Conservation (phyloP, 1,140 invertebrate genomes). For the Anastrepha ludens region DNA sequence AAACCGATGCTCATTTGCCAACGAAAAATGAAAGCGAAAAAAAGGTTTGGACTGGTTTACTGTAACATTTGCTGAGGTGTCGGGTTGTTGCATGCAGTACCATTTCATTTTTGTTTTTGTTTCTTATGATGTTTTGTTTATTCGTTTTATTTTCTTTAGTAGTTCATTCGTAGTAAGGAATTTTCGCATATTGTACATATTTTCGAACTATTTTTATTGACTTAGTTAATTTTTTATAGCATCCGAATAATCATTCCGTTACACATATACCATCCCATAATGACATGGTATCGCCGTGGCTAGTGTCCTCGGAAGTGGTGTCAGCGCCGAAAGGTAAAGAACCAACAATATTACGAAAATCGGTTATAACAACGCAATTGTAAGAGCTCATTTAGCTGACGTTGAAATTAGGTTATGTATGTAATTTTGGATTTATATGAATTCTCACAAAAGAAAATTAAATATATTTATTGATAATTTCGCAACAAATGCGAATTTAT, state of each 20-base stretch:
- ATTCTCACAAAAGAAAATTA: not conserved
- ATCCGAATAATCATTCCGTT: conserved; percentile 74
- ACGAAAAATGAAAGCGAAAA: conserved; percentile 51
- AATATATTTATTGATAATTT: conserved; percentile 20
- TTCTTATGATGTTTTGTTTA: conserved; percentile 29
- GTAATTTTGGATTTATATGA: not conserved
- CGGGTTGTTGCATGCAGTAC: not conserved
- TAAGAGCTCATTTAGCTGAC: conserved; percentile 71
- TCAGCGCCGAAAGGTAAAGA: conserved; percentile 80
- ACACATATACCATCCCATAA: conserved; percentile 72
- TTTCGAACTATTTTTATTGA: not conserved
- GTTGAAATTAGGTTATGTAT: not conserved
- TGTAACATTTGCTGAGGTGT: conserved; percentile 25
- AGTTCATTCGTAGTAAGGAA: not conserved
- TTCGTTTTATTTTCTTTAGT: not conserved
- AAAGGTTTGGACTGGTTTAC: conserved; percentile 56
- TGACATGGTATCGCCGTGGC: conserved; percentile 83
- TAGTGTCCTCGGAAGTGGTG: conserved; percentile 83
- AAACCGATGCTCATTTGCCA: conserved; percentile 40
- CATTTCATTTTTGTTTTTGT: conserved; percentile 5
- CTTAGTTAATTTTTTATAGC: conserved; percentile 67
- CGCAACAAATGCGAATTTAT: not conserved
- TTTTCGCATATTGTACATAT: not conserved
- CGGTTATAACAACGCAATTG: conserved; percentile 89
- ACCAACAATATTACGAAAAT: conserved; percentile 85